Conservation (phyloP, 2,113 vertebrate genomes). For the Sceloporus undulatus region DNA sequence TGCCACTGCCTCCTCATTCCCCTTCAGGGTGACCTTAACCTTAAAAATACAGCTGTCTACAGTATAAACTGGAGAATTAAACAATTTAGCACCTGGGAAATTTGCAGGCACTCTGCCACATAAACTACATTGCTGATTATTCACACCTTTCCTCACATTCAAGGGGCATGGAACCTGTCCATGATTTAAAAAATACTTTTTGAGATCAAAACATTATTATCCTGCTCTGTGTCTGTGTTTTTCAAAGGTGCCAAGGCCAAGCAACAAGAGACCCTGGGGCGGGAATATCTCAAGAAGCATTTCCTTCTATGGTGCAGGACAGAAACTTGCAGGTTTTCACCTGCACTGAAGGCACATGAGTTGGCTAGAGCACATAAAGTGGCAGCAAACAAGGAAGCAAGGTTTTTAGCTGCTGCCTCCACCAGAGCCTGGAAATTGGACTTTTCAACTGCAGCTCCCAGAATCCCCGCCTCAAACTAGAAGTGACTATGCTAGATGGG, state of each 20-base stretch:
- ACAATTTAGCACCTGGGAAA: slow-evolving; percentile 67
- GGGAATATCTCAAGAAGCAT: neutral
- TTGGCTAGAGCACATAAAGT: neutral
- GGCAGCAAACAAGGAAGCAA: neutral
- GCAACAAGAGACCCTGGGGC: neutral
- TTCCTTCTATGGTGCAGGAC: neutral
- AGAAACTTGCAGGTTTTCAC: neutral
- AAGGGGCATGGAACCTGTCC: slow-evolving; percentile 39
- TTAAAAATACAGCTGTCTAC: slow-evolving; percentile 7
- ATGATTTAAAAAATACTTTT: slow-evolving; percentile 39
- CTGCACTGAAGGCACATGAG: neutral
- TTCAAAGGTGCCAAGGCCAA: neutral
- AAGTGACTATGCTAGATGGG: too few species aligned
- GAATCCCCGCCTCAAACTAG: too few species aligned
- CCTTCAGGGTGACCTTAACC: slow-evolving; percentile 55
- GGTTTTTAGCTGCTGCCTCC: neutral
- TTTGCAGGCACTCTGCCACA: slow-evolving; percentile 45
- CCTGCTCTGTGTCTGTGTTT: neutral
- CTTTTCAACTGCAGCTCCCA: neutral
- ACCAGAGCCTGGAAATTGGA: neutral
- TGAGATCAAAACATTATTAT: slow-evolving; percentile 39
- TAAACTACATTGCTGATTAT: slow-evolving; percentile 55
- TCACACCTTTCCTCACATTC: slow-evolving; percentile 47
- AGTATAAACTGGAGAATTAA: slow-evolving; percentile 45
- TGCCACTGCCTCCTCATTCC: slow-evolving; percentile 48